phyloP scores from a whole-genome alignment of 2,888 invertebrate species.

The Drosophila borborema region DNA sequence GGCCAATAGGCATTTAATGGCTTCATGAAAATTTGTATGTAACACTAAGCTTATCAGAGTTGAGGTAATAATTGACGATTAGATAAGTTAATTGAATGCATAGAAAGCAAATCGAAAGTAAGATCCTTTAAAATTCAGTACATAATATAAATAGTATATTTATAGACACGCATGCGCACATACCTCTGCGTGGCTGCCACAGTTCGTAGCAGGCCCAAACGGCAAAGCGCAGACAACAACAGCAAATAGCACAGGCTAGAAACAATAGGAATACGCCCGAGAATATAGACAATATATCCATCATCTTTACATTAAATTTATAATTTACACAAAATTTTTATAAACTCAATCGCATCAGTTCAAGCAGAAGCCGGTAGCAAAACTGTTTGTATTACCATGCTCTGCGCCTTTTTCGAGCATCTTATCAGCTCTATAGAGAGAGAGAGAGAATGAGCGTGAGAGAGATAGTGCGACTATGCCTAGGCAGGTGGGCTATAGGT shows the following conservation, averaged over 20 bases:
- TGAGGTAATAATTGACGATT: slow-evolving; percentile 16
- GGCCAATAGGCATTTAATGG: slow-evolving; percentile 6
- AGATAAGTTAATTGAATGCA: slow-evolving; percentile 11
- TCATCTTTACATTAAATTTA: slow-evolving; percentile 39
- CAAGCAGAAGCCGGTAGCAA: slow-evolving; percentile 16
- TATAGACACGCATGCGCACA: slow-evolving; percentile 14
- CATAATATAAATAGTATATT: not conserved
- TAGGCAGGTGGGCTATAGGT: slow-evolving; percentile 1
- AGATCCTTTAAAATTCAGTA: slow-evolving; percentile 25
- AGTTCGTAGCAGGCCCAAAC: slow-evolving; percentile 68
- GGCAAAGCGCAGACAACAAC: slow-evolving; percentile 69
- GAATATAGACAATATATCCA: slow-evolving; percentile 62
- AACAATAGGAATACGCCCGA: slow-evolving; percentile 72
- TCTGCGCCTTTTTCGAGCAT: slow-evolving; percentile 9
- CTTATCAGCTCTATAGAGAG: slow-evolving; percentile 37
- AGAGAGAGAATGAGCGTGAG: not conserved
- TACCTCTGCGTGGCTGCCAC: slow-evolving; percentile 44
- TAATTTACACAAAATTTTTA: not conserved
- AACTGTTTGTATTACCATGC: slow-evolving; percentile 36
- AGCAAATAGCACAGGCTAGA: slow-evolving; percentile 61
- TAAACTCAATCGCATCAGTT: slow-evolving; percentile 5
- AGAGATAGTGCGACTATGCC: not conserved
- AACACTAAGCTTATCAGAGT: slow-evolving; percentile 22
- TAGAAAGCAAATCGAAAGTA: not conserved
- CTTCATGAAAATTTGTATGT: not conserved